Percentiles rank a stretch among this genome's conserved stretches.
Conservation (phyloP, 2,888 invertebrate genomes). For the Calameuta idolon region DNA sequence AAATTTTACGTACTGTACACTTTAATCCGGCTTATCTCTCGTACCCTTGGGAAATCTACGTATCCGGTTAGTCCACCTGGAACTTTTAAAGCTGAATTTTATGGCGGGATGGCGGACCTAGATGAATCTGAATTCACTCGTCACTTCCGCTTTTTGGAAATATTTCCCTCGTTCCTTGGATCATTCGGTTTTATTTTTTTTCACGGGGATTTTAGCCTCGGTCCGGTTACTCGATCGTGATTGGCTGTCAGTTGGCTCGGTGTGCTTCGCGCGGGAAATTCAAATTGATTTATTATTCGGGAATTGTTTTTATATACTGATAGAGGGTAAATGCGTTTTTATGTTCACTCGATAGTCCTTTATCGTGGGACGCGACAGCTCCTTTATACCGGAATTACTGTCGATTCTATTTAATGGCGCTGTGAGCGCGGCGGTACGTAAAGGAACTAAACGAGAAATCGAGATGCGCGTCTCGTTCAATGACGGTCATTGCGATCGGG, state of each 20-base stretch:
- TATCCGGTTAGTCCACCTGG: slow-evolving; percentile 26
- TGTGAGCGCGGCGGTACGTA: not conserved
- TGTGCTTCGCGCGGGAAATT: too few relatives aligned
- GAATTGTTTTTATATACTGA: not conserved
- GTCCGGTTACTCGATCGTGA: not conserved
- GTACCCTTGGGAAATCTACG: slow-evolving; percentile 33
- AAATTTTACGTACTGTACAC: not conserved
- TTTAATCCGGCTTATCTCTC: slow-evolving; percentile 22
- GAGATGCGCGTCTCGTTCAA: not conserved
- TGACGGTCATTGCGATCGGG: not conserved
- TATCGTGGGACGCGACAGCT: not conserved
- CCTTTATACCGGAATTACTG: not conserved
- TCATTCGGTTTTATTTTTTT: not conserved
- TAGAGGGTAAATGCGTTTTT: not conserved
- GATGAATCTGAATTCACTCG: not conserved
- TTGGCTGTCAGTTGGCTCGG: not conserved
- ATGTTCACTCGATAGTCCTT: not conserved
- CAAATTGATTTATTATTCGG: too few relatives aligned
- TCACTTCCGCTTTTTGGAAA: not conserved
- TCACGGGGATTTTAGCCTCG: not conserved
- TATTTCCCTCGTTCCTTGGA: not conserved
- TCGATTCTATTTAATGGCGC: not conserved
- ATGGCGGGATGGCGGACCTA: not conserved
- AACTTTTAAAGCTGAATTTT: slow-evolving; percentile 15
- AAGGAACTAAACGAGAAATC: not conserved